These are phyloP conservation scores for Clitarchus hookeri DNA, from an alignment of 2,888 invertebrate genomes.

Conservation along the genomic window DNA sequence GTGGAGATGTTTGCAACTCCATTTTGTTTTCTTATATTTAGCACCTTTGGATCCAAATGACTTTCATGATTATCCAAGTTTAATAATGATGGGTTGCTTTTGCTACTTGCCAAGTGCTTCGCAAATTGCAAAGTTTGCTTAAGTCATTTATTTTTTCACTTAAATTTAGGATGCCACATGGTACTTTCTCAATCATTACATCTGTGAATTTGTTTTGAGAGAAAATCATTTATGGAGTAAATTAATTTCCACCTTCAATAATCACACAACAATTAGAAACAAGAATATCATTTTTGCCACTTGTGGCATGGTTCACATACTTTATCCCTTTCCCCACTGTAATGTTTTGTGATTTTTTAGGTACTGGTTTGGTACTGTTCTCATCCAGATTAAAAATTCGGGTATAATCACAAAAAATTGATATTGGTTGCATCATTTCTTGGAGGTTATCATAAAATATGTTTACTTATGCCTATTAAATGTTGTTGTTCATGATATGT, in stretches of 20 bases:
- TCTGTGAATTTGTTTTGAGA: background rate
- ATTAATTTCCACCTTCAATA: slow-evolving; percentile 46
- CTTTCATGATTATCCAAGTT: background rate
- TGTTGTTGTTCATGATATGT: slow-evolving; percentile 33
- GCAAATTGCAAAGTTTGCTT: slow-evolving; percentile 47
- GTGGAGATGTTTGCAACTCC: too few relatives aligned
- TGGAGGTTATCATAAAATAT: slow-evolving; percentile 46
- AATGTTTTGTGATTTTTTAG: too few relatives aligned
- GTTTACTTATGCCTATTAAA: slow-evolving; percentile 43
- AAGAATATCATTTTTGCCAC: slow-evolving; percentile 44
- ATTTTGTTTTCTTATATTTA: background rate
- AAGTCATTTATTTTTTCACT: slow-evolving; percentile 51
- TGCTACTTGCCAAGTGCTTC: background rate
- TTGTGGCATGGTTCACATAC: background rate
- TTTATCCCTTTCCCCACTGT: too few relatives aligned
- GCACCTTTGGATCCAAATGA: background rate
- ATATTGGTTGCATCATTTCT: slow-evolving; percentile 42
- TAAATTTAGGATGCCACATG: slow-evolving; percentile 31
- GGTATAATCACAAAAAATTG: slow-evolving; percentile 41
- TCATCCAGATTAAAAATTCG: slow-evolving; percentile 40
- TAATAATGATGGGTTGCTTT: background rate
- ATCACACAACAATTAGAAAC: slow-evolving; percentile 50
- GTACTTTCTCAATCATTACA: slow-evolving; percentile 22
- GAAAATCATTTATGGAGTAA: slow-evolving; percentile 51
- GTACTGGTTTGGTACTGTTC: slow-evolving; percentile 11